A percentile compares a stretch with the other conserved stretches of the same genome.
These are phyloP conservation scores for Philypnodon macrostomus DNA, from an alignment of 2,797 vertebrate species.

Conservation along the genomic window DNA sequence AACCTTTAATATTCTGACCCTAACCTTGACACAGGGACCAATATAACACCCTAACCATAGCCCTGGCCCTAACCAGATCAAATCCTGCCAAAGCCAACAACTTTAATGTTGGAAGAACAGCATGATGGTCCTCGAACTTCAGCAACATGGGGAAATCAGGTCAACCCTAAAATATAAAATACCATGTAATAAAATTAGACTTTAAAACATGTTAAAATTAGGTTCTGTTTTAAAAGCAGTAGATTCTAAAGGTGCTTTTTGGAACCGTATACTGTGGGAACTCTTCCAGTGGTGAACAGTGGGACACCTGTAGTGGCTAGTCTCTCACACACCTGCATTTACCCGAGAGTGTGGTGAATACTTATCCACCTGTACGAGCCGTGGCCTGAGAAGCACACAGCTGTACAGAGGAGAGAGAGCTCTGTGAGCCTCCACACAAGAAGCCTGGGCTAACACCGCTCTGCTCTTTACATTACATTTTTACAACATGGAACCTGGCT, in stretches of 20 bases:
- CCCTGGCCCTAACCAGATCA: too few species aligned
- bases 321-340: constrained; percentile 19
- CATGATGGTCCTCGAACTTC: too few species aligned
- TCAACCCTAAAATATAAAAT: too few species aligned
- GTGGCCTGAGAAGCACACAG: constrained; percentile 50
- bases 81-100: too few species aligned
- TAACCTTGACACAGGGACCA: too few species aligned
- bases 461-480: constrained; percentile 22
- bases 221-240: not conserved
- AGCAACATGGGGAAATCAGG: not conserved
- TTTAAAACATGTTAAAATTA: constrained; percentile 1
- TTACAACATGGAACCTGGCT: not conserved
- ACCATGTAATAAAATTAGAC: too few species aligned
- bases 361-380: constrained; percentile 45
- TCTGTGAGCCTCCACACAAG: constrained; percentile 44
- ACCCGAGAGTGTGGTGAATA: constrained; percentile 42
- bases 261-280: constrained; percentile 16
- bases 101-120: too few species aligned
- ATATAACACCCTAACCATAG: too few species aligned
- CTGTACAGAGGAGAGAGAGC: constrained; percentile 53
- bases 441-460: constrained; percentile 46
- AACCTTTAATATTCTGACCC: too few species aligned
- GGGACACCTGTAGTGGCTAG: constrained; percentile 32
- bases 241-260: constrained; percentile 2
- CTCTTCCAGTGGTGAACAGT: constrained; percentile 11